Base-by-base conservation (phyloP, 2,888 invertebrate species). In the Drosophila longiperda region DNA sequence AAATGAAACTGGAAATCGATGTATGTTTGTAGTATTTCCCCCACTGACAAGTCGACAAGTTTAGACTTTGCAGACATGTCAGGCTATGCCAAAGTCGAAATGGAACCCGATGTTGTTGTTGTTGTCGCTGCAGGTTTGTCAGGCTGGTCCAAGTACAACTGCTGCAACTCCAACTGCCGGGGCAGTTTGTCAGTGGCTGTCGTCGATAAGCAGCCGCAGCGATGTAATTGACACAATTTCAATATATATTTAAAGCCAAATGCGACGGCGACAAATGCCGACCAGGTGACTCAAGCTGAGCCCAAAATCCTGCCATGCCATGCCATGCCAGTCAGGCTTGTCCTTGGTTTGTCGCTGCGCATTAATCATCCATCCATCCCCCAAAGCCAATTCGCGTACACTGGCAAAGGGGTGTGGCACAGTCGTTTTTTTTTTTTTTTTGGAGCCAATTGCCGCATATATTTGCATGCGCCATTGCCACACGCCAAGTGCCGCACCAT, bases 181-280 rank as follows among this genome's bases (percentile, higher is more conserved):
- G 66, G 67, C 69, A 85, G 82, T 80, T 84, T 82, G 90, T 87
- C 89, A 86, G 81, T 34, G 71, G 63, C 75, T 82, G 82, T 79
- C 85, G 76, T 76, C 87, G 85, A 86, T 88, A 87, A 87, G 78
- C 87, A 77, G 74, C 76, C 76, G 79, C 86, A 68, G 75, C 83
- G 68, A 82, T 84, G 87, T 87, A 87, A 87, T 90, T 90, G 87
- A 87, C 87, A 87, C 87, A 87, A 87, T 87, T 87, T 90, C 84
- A 89, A 87, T 87, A 89, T 86, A 88, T 87, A 86, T 83, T 77
- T 80, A 71, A 63, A 26, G 36, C 23, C 60, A 34, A 59, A 42
- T 36, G 38, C 54, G 12, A 55, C 32, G 45, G 54, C 66, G 54
- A 54, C 66, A 66, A 59, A 58, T 58, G 59, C 53, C 38, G 75